Conservation (phyloP, 2,888 invertebrate species). For the Dendrolimus houi region DNA sequence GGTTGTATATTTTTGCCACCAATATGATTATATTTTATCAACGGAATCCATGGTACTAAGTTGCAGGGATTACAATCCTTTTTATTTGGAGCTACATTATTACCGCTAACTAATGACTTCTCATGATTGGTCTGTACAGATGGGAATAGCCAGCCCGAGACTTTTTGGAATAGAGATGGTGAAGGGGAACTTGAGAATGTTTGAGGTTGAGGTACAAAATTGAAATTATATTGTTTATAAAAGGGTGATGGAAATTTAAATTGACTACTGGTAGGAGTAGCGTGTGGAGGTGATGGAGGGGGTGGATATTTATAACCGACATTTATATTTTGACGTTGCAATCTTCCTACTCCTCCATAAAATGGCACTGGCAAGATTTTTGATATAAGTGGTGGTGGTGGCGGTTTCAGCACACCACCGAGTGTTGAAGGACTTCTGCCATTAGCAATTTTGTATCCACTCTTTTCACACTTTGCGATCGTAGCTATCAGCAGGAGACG, state of each 20-base stretch:
- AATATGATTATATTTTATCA: conserved; percentile 70
- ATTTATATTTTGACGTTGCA: conserved; percentile 49
- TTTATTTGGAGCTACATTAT: conserved; percentile 45
- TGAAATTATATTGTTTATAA: conserved; percentile 65
- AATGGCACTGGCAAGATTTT: conserved; percentile 57
- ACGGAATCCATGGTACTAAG: conserved; percentile 88
- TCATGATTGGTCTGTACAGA: conserved; percentile 54
- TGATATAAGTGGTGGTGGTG: conserved; percentile 51
- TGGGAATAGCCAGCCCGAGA: conserved; percentile 79
- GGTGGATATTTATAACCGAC: conserved; percentile 49
- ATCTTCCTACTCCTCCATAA: conserved; percentile 42
- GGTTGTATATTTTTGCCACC: conserved; percentile 46
- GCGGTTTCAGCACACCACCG: conserved; percentile 59
- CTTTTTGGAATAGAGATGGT: conserved; percentile 75
- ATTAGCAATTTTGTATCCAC: conserved; percentile 31
- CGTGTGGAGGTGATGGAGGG: conserved; percentile 29
- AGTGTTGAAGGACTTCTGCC: conserved; percentile 43
- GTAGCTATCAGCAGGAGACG: conserved; percentile 41
- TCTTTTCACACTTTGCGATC: conserved; percentile 34
- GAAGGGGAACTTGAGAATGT: conserved; percentile 57
- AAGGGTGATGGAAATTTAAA: conserved; percentile 66
- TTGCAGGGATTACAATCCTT: conserved; percentile 87
- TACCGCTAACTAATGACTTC: conserved; percentile 23
- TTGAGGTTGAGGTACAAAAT: conserved; percentile 63
- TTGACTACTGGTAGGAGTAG: conserved; percentile 26